Base-by-base conservation (phyloP, 1,140 invertebrate species). In the Bombus pascuorum region DNA sequence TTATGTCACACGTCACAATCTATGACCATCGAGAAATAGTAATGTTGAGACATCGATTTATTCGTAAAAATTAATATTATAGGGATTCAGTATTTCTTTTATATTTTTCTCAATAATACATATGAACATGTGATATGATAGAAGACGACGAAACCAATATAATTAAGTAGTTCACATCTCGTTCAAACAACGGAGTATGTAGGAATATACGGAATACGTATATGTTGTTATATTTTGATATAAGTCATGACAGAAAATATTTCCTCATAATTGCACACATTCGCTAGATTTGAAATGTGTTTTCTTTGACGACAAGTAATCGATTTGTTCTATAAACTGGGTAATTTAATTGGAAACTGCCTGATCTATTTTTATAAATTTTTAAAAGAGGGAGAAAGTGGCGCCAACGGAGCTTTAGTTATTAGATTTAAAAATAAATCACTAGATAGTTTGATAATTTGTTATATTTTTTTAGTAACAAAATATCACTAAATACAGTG, bases 1-100 rank as follows among this genome's bases (percentile, higher is more conserved):
- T 90, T 89, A 89, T 81, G 85, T 90, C 88, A 89, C 66, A 89
- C 77, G 34, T 79, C 9, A 53, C 47, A 84, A 53, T 59, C 68
- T 68, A 57, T 71, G 34, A 70, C n/a, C 74, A 42, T 59, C 12
- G 18, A 22, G 3, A 15, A 13, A 22, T 25, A 44, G 32, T 28
- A 9, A 6, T 62, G 34, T 44, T 59, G 1, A 68, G 44, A 22
- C n/a, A 71, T 59, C 1, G 47, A 84, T 70, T 62, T 78, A 59
- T 57, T 78, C 34, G 4, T 37, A 3, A 59, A 44, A 59, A 62
- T 42, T 34, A 34, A 59, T 15, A 1, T 79, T 34, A 47, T 79
- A 28, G 34, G 10, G 42, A 68, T 71, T 71, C 66, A 25, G 12
- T 84, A 34, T 78, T 42, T 78, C 22, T 59, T 70, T 18, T 13